Evolutionary conservation across 2,888 invertebrate genomes (phyloP).

Genomic region (Chymomyza procnemis): DNA sequence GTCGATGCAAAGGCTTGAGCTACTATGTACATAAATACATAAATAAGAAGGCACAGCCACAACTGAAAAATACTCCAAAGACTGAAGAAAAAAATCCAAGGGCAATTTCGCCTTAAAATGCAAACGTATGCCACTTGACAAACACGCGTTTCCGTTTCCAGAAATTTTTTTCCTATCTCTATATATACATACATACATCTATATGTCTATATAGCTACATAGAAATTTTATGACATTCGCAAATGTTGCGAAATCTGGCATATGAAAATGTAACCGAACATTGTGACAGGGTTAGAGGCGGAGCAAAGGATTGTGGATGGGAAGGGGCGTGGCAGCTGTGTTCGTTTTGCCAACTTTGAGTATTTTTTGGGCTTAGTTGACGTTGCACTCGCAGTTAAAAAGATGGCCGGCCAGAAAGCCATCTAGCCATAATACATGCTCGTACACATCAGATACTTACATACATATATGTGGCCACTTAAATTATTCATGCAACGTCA

Average conservation of each 20-base stretch:
- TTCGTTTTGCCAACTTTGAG: constrained; percentile 10
- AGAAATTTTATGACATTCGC: constrained; percentile 73
- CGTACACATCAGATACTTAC: not conserved
- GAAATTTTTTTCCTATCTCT: constrained; percentile 3
- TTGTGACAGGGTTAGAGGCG: no score
- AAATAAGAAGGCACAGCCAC: constrained; percentile 19
- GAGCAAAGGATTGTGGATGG: not conserved
- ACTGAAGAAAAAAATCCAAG: constrained; percentile 32
- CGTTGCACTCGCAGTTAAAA: constrained; percentile 36
- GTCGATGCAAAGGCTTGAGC: not conserved
- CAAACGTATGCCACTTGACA: constrained; percentile 71
- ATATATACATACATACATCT: no score
- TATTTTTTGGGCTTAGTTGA: constrained; percentile 20
- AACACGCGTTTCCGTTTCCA: constrained; percentile 57
- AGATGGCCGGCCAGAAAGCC: constrained; percentile 21
- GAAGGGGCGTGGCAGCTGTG: constrained; percentile 48
- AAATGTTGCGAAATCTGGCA: constrained; percentile 67
- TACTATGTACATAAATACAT: constrained; percentile 24
- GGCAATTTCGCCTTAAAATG: constrained; percentile 67
- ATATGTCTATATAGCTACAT: constrained; percentile 39
- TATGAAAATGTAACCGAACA: constrained; percentile 33
- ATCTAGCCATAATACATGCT: not conserved
- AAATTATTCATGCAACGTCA: constrained; percentile 75
- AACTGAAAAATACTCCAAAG: no score
- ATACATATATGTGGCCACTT: constrained; percentile 47